These are phyloP conservation scores for Sminthurides aquaticus DNA, from an alignment of 2,888 invertebrate genomes.

Conservation along the genomic window DNA sequence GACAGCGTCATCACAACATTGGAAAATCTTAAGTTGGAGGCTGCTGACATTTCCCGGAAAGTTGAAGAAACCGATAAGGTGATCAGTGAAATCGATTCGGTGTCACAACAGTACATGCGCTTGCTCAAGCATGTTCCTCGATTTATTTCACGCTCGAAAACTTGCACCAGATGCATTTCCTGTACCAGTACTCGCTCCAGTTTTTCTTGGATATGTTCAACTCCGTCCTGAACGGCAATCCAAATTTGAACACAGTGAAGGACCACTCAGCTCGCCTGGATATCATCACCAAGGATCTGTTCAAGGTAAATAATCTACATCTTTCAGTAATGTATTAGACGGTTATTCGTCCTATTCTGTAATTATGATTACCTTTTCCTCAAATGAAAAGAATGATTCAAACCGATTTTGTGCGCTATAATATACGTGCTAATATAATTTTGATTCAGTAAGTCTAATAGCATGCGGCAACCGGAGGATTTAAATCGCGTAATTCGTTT, in stretches of 20 bases:
- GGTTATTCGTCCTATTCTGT: too few species aligned
- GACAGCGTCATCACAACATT: constrained; percentile 96
- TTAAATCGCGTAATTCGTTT: too few species aligned
- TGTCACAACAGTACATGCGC: constrained; percentile 93
- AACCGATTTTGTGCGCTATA: constrained; percentile 18
- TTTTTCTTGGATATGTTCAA: constrained; percentile 99
- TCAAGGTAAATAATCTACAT: constrained; percentile 58
- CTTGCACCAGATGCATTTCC: constrained; percentile 94
- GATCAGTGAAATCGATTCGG: constrained; percentile 95
- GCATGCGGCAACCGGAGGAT: too few species aligned
- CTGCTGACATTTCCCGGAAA: constrained; percentile 88
- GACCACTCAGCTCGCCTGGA: constrained; percentile 79
- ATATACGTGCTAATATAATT: too few species aligned
- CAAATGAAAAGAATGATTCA: constrained; percentile 5
- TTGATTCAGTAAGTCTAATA: too few species aligned
- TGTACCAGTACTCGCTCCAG: constrained; percentile 97
- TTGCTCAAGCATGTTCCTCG: constrained; percentile 94
- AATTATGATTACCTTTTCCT: constrained; percentile 1
- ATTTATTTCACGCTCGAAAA: constrained; percentile 99
- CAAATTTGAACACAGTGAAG: constrained; percentile 65
- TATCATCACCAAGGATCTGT: constrained; percentile 85
- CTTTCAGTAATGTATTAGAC: neutral
- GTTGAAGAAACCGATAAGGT: constrained; percentile 96
- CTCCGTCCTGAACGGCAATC: constrained; percentile 76
- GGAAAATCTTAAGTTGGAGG: constrained; percentile 95